Conservation (phyloP, 2,888 invertebrate species). For the Microplitis manilae region DNA sequence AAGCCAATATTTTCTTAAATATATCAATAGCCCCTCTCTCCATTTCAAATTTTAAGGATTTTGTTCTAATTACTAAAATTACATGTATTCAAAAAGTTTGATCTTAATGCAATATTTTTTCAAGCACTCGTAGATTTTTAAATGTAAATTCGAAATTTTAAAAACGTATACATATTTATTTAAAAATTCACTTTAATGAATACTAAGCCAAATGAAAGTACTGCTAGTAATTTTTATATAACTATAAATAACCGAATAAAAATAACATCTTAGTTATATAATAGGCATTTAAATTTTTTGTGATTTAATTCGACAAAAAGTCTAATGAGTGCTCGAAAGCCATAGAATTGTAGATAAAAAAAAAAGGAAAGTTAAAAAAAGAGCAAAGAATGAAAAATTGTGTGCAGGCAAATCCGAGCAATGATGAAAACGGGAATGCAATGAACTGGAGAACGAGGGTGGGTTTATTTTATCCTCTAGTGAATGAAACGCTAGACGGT, state of each 20-base stretch:
- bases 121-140: neutral
- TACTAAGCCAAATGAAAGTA: too few relatives aligned
- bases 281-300: neutral
- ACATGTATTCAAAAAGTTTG: too few relatives aligned
- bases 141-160: neutral
- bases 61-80: too few relatives aligned
- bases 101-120: too few relatives aligned
- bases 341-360: conserved; percentile 20
- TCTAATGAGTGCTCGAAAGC: conserved; percentile 13
- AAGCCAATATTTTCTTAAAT: too few relatives aligned
- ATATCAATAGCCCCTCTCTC: too few relatives aligned
- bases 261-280: neutral
- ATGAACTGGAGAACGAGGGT: conserved; percentile 25
- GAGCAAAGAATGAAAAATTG: conserved; percentile 22
- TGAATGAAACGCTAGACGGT: conserved; percentile 35
- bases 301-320: neutral
- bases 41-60: too few relatives aligned
- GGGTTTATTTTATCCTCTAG: conserved; percentile 24
- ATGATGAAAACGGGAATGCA: conserved; percentile 23
- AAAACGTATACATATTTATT: too few relatives aligned
- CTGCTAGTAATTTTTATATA: too few relatives aligned
- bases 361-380: neutral
- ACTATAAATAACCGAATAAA: neutral
- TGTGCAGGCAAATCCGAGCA: conserved; percentile 27
- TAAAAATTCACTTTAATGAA: too few relatives aligned